These are phyloP conservation scores for Parauchenoglanis punctatus DNA, from an alignment of 2,797 vertebrate genomes.

Conservation along the genomic window DNA sequence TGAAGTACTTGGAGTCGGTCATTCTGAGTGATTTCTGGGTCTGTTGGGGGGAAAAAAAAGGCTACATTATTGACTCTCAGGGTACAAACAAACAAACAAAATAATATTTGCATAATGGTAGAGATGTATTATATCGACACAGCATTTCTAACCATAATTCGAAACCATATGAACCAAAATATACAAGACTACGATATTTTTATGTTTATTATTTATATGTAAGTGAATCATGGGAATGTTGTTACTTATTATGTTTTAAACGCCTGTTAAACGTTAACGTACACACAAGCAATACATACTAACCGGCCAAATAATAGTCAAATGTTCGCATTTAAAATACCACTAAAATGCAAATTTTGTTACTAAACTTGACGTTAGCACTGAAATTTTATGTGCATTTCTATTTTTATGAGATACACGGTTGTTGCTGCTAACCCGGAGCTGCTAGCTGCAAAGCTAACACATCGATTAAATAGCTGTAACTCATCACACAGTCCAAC, in stretches of 20 bases:
- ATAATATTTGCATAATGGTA: not conserved
- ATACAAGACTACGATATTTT: not conserved
- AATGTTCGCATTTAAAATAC: not conserved
- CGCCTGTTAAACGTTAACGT: not conserved
- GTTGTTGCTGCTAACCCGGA: not conserved
- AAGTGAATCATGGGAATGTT: not conserved
- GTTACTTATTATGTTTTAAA: not conserved
- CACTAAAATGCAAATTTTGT: not conserved
- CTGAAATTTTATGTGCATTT: not conserved
- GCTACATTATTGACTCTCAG: not conserved
- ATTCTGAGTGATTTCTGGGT: constrained; percentile 79
- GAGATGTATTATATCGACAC: no score
- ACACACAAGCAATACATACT: not conserved
- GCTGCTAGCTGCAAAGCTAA: constrained; percentile 20
- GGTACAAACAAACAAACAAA: not conserved
- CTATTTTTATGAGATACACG: no score
- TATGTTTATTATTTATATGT: not conserved
- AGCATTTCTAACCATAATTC: not conserved
- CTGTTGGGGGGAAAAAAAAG: constrained; percentile 58
- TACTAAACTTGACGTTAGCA: not conserved
- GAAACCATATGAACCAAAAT: not conserved
- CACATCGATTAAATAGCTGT: not conserved
- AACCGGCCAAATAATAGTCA: not conserved
- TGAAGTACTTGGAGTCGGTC: constrained; percentile 99
- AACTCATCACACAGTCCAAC: not conserved